Evolutionary conservation across 2,888 invertebrate species (phyloP).

Genomic region (Balanococcus diminutus): DNA sequence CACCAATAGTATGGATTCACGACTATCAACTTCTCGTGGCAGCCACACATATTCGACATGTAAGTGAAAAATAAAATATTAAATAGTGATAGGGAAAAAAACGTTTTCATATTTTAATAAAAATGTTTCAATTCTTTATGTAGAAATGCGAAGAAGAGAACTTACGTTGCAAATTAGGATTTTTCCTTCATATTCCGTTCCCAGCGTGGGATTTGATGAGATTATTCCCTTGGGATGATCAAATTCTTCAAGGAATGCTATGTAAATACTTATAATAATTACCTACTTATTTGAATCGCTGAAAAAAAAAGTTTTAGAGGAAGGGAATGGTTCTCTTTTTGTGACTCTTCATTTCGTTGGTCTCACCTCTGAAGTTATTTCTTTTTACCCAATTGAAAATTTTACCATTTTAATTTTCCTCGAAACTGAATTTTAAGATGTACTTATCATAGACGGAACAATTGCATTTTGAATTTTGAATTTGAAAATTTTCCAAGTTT

Average conservation of each 20-base stretch:
- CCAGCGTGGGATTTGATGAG: slow-evolving; percentile 64
- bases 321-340: no score
- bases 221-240: slow-evolving; percentile 63
- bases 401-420: no score
- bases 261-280: slow-evolving; percentile 59
- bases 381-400: no score
- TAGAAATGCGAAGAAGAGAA: slow-evolving; percentile 61
- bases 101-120: not conserved
- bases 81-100: not conserved
- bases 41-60: slow-evolving; percentile 63
- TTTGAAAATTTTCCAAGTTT: no score
- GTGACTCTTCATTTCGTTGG: no score
- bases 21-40: slow-evolving; percentile 65
- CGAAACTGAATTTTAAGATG: no score
- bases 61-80: slow-evolving; percentile 56
- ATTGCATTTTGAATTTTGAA: no score
- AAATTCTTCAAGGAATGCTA: slow-evolving; percentile 64
- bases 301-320: no score
- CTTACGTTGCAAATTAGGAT: slow-evolving; percentile 62
- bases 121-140: not conserved
- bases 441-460: no score
- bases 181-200: slow-evolving; percentile 66
- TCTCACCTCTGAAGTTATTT: no score
- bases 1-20: slow-evolving; percentile 65
- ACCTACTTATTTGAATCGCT: not conserved